Evolutionary conservation across 2,888 invertebrate species (phyloP).

Genomic region (Epistrophe eligans): DNA sequence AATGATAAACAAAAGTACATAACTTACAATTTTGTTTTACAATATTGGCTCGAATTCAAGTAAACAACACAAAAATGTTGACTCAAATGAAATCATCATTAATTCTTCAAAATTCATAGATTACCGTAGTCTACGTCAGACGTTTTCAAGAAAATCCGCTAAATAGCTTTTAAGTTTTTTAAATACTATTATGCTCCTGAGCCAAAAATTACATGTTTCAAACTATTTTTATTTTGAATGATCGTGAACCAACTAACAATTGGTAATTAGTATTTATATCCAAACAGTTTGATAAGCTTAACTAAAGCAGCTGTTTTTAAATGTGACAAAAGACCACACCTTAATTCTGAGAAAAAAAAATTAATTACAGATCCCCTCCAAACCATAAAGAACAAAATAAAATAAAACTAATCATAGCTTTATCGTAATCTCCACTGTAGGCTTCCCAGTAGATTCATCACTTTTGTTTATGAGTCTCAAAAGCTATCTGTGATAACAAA

Average conservation of each 20-base stretch:
- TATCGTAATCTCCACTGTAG: conserved; percentile 57
- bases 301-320: conserved; percentile 14
- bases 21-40: no score
- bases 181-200: background rate
- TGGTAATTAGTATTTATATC: background rate
- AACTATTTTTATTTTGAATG: background rate
- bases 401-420: conserved; percentile 68
- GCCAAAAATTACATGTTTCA: background rate
- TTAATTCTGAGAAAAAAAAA: conserved; percentile 14
- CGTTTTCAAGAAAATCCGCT: background rate
- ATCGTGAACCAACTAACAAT: background rate
- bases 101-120: no score
- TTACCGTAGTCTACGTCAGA: no score
- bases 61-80: no score
- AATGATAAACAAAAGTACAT: no score
- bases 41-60: no score
- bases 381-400: conserved; percentile 12
- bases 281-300: background rate
- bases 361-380: background rate
- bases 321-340: background rate
- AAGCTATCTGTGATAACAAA: conserved; percentile 71
- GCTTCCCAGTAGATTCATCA: conserved; percentile 63
- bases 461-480: conserved; percentile 62
- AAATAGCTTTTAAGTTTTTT: background rate
- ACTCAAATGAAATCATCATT: no score